Conservation (phyloP, 2,797 vertebrate genomes). For the Psittacula derbiana region DNA sequence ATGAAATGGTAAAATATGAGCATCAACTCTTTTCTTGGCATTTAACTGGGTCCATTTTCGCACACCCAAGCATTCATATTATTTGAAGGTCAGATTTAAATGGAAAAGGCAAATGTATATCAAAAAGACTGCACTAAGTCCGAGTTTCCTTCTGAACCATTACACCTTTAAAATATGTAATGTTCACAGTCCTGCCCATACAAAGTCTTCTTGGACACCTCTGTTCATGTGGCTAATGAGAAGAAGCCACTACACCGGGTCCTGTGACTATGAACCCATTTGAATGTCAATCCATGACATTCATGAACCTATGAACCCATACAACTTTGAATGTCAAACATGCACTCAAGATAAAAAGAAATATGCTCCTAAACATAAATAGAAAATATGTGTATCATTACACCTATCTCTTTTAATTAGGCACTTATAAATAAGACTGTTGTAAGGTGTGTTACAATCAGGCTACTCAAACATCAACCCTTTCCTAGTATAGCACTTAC, state of each 20-base stretch:
- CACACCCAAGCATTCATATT: not conserved
- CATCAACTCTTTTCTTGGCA: conserved; percentile 34
- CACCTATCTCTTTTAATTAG: not conserved
- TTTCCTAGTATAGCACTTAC: not conserved
- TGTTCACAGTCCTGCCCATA: not conserved
- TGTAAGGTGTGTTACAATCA: not conserved
- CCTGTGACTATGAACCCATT: not conserved
- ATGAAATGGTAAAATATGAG: not conserved
- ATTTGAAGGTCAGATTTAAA: conserved; percentile 63
- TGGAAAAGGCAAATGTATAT: conserved; percentile 11
- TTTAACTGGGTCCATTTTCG: not conserved
- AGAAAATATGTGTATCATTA: not conserved
- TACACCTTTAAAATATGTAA: not conserved
- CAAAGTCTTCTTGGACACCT: not conserved
- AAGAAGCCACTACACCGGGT: not conserved
- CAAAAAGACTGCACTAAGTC: conserved; percentile 7
- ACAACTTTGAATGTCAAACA: not conserved
- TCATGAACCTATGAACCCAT: not conserved
- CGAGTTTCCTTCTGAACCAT: not conserved
- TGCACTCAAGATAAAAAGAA: not conserved
- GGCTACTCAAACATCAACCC: not conserved
- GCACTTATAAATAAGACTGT: not conserved
- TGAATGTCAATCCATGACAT: too few species aligned
- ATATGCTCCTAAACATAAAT: not conserved
- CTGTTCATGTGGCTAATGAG: not conserved